phyloP scores from a whole-genome alignment of 2,113 vertebrate genomes.

The Garra rufa region DNA sequence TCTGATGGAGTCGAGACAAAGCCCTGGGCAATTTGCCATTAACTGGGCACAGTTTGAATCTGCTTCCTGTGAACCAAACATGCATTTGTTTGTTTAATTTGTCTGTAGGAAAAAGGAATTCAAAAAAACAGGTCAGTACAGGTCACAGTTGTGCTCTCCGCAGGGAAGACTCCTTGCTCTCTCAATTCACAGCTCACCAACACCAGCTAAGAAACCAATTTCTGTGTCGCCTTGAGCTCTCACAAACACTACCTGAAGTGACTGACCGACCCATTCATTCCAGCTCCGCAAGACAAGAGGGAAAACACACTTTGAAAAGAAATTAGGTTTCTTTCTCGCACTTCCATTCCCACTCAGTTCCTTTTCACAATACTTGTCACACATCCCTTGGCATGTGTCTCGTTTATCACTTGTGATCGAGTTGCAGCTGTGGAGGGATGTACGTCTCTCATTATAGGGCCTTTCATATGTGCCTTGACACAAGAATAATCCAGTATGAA shows the following conservation, averaged over 20 bases:
- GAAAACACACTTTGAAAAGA: conserved; percentile 35
- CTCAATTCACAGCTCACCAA: conserved; percentile 46
- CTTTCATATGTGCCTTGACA: conserved; percentile 68
- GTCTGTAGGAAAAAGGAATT: neutral
- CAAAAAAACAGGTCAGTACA: conserved; percentile 33
- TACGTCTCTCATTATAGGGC: conserved; percentile 63
- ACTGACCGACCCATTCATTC: conserved; percentile 55
- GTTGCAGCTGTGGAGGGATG: conserved; percentile 60
- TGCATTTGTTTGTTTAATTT: conserved; percentile 34
- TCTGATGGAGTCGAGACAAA: conserved; percentile 41
- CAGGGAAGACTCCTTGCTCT: conserved; percentile 36
- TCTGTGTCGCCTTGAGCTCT: conserved; percentile 43
- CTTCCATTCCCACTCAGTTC: conserved; percentile 12
- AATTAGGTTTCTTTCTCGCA: conserved; percentile 26
- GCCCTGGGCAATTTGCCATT: conserved; percentile 14
- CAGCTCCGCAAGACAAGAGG: conserved; percentile 35
- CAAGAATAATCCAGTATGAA: conserved; percentile 72
- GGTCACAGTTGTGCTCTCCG: conserved; percentile 15
- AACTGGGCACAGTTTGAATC: conserved; percentile 25
- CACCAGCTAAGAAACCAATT: conserved; percentile 53
- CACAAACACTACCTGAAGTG: conserved; percentile 51
- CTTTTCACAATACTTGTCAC: conserved; percentile 40
- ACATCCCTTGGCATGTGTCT: conserved; percentile 43
- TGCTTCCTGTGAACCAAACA: conserved; percentile 14
- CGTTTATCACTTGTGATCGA: conserved; percentile 63